These are phyloP conservation scores for Ormyrus nitidulus DNA, from an alignment of 2,888 invertebrate species.

Conservation along the genomic window DNA sequence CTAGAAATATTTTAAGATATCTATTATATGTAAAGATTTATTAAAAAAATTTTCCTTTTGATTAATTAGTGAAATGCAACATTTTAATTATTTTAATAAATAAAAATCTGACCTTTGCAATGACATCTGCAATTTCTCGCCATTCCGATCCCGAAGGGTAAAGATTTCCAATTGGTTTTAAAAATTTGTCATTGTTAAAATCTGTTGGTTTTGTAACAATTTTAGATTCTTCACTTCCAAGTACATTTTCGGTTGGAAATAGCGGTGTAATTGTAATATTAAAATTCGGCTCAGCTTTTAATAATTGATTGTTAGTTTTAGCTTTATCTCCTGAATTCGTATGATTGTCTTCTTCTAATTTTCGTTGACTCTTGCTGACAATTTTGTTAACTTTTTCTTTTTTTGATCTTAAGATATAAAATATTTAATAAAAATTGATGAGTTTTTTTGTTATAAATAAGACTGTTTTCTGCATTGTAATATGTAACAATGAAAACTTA, in stretches of 20 bases:
- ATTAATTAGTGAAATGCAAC: neutral
- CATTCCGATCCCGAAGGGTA: constrained; percentile 77
- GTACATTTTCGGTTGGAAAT: constrained; percentile 57
- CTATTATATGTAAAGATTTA: constrained; percentile 1
- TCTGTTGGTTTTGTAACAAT: constrained; percentile 38
- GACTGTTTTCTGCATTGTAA: neutral
- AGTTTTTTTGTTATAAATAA: neutral
- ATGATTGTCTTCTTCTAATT: constrained; percentile 56
- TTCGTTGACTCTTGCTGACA: constrained; percentile 50
- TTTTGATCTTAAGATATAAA: constrained; percentile 6
- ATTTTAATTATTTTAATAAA: neutral
- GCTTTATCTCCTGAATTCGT: constrained; percentile 36
- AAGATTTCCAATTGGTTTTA: constrained; percentile 69
- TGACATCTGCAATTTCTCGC: constrained; percentile 81
- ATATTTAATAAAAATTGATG: neutral
- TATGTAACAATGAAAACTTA: constrained; percentile 17
- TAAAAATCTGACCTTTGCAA: constrained; percentile 79
- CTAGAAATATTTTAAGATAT: constrained; percentile 66
- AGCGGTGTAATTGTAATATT: constrained; percentile 65
- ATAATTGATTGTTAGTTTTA: constrained; percentile 51
- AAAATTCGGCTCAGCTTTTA: constrained; percentile 53
- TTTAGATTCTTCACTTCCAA: constrained; percentile 37
- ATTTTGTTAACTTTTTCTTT: constrained; percentile 27
- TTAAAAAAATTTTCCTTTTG: neutral
- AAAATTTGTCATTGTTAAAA: constrained; percentile 61